phyloP scores from a whole-genome alignment of 2,113 vertebrate genomes.

The Caranx melampygus region DNA sequence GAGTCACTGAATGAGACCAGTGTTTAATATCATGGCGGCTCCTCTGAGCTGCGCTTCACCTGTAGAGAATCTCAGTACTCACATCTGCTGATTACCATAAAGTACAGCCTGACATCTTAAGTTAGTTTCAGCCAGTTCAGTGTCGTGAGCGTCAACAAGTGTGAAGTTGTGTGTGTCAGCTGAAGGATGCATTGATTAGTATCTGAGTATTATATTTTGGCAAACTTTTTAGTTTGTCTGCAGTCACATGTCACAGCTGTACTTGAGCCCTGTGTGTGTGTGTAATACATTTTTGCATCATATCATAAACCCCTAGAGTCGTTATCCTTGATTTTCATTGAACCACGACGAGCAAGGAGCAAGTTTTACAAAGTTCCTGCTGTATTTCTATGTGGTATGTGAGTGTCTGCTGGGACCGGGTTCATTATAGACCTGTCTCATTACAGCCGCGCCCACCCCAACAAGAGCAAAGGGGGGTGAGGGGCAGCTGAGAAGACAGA shows the following conservation, averaged over 20 bases:
- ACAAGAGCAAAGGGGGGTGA: conserved; percentile 29
- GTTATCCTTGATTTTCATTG: conserved; percentile 18
- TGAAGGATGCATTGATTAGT: too few species aligned
- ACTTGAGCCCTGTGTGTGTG: neutral
- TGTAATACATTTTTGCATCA: conserved; percentile 3
- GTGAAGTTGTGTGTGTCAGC: too few species aligned
- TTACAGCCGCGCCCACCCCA: conserved; percentile 58
- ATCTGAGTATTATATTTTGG: neutral
- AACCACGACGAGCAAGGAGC: neutral
- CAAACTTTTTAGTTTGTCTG: neutral
- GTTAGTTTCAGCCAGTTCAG: too few species aligned
- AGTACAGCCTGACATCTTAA: too few species aligned
- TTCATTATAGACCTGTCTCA: conserved; percentile 71
- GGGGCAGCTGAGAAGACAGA: conserved; percentile 27
- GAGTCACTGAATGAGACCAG: neutral
- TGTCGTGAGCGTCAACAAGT: too few species aligned
- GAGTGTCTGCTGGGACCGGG: conserved; percentile 47
- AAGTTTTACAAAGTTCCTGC: conserved; percentile 30
- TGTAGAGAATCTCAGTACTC: too few species aligned
- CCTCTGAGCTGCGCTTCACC: too few species aligned
- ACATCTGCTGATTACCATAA: too few species aligned
- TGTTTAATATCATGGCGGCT: neutral
- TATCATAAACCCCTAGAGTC: conserved; percentile 6
- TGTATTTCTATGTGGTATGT: conserved; percentile 28
- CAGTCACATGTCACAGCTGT: neutral